phyloP scores from a whole-genome alignment of 2,113 vertebrate species.

The Chionomys nivalis region DNA sequence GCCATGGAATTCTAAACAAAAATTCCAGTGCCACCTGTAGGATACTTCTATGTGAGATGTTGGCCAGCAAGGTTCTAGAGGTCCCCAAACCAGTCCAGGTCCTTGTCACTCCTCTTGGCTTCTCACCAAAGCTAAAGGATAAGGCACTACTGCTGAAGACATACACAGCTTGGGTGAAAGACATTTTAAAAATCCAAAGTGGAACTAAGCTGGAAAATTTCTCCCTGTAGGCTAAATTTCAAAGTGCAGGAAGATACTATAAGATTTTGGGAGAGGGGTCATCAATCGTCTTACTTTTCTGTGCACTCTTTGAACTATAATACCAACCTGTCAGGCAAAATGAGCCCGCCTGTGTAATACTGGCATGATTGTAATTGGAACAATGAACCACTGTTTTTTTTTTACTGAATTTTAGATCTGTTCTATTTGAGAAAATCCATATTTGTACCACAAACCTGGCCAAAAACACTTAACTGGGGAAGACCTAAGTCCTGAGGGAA shows the following conservation, averaged over 20 bases:
- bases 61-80: neutral
- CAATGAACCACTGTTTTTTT: neutral
- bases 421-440: neutral
- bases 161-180: neutral
- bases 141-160: neutral
- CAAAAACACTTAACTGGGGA: neutral
- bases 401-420: neutral
- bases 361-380: neutral
- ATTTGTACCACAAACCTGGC: neutral
- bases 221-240: neutral
- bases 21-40: neutral
- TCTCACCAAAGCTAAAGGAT: neutral
- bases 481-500: neutral
- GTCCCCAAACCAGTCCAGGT: neutral
- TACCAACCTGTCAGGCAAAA: neutral
- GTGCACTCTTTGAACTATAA: neutral
- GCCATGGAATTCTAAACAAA: neutral
- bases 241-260: neutral
- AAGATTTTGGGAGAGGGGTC: neutral
- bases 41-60: neutral
- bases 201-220: neutral
- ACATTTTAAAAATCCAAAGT: neutral
- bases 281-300: neutral
- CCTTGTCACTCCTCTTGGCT: neutral
- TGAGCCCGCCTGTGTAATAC: neutral